Evolutionary conservation across 2,888 invertebrate genomes (phyloP), one percentile per base, ranked within the genome.

Genomic region (Oligia fasciuncula): DNA sequence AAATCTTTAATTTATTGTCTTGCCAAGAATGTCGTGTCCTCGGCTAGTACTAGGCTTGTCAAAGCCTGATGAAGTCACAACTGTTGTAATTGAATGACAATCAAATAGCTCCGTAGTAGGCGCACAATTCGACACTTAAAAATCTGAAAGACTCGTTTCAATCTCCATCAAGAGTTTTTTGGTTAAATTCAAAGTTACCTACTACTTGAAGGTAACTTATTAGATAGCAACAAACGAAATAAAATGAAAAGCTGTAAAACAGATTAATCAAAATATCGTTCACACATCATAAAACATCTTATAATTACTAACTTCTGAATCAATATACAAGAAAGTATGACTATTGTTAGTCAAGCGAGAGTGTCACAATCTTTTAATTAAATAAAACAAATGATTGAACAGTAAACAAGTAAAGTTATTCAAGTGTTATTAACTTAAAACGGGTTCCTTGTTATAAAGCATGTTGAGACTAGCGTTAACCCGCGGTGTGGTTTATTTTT

Each of bases 381-480:
- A 93, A 93, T 92, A 91, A 91, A 91, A 92, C 91, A 92, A 91
- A 87, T 90, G 89, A 89, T 91, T 75, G 69, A 89, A 91, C 89
- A 88, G 84, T 87, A 83, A 77, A 83, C 72, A 86, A 77, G 72
- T 73, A 67, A 86, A 89, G 85, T 90, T 87, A 88, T 86, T 86
- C 86, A 81, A 81, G 85, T 85, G 85, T 84, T 40, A 84, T 43
- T 83, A 85, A 83, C 71, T 23, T 62, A 62, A 87, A 84, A 73
- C 77, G 85, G 72, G 43, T 84, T 86, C 80, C 72, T 73, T 83
- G 8, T 77, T 49, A 75, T 77, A 63, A 57, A 43, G 84, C 84
- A 76, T 73, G 69, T 75, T 75, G 62, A 35, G 76, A 77, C 76
- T 85, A 77, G 46, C 54, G 43, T 60, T 73, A 73, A 85, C 70